Conservation (phyloP, 1,140 invertebrate species). For the Bemisia tabaci region DNA sequence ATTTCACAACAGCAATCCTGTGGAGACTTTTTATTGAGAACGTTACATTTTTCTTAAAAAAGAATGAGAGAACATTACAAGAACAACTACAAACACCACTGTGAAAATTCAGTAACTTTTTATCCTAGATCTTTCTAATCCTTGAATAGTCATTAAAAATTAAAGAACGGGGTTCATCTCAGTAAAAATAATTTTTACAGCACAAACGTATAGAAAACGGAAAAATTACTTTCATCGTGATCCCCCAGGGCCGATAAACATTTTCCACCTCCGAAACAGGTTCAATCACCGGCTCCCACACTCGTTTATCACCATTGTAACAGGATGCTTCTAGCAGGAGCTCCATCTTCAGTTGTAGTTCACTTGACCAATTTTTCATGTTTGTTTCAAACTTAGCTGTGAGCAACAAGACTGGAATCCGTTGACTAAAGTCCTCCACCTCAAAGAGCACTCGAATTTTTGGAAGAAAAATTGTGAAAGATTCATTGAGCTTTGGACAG, state of each 20-base stretch:
- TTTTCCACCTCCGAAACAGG: conserved; percentile 51
- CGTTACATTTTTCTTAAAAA: too few species aligned
- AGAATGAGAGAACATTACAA: too few species aligned
- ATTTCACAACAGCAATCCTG: too few species aligned
- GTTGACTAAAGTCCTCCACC: conserved; percentile 35
- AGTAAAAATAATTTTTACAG: too few species aligned
- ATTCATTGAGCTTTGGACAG: conserved; percentile 29
- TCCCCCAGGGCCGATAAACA: conserved; percentile 54
- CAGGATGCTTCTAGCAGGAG: conserved; percentile 46
- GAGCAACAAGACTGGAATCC: conserved; percentile 35
- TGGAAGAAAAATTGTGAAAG: conserved; percentile 35
- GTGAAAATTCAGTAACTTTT: too few species aligned
- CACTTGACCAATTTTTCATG: conserved; percentile 50
- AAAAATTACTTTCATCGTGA: conserved; percentile 51
- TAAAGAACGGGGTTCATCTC: too few species aligned
- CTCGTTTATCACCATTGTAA: conserved; percentile 54
- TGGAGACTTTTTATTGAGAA: too few species aligned
- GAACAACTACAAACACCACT: too few species aligned
- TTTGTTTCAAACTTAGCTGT: conserved; percentile 40
- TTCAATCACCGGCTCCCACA: conserved; percentile 69
- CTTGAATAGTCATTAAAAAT: too few species aligned
- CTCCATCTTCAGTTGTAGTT: conserved; percentile 30
- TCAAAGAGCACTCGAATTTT: conserved; percentile 43
- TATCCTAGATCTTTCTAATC: too few species aligned
- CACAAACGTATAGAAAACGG: too few species aligned